A percentile compares a stretch with the other conserved stretches of the same genome.
Evolutionary conservation across 2,797 vertebrate species (phyloP).

Genomic region (Lacerta bilineata): DNA sequence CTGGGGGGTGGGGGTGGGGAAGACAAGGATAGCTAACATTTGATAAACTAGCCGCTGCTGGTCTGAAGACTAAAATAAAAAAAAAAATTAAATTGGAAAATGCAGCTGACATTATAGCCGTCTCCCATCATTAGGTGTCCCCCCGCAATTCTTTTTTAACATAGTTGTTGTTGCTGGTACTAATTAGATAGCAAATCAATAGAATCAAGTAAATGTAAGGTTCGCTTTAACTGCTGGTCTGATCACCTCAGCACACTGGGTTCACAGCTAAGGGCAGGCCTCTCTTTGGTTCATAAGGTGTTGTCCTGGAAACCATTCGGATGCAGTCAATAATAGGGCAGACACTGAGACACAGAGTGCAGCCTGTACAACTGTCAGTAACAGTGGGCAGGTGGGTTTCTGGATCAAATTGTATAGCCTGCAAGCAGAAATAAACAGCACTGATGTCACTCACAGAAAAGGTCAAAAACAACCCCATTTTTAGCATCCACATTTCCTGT

Average conservation of each 20-base stretch:
- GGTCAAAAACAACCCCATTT: conserved; percentile 63
- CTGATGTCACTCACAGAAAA: conserved; percentile 53
- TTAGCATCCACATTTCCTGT: conserved; percentile 47
- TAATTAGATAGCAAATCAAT: conserved; percentile 78
- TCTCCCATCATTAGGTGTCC: conserved; percentile 18
- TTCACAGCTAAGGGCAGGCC: conserved; percentile 87
- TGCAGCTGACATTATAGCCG: conserved; percentile 67
- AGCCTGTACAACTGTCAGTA: conserved; percentile 92
- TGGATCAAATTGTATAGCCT: conserved; percentile 93
- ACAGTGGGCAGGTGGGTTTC: conserved; percentile 90
- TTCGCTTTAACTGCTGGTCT: conserved; percentile 49
- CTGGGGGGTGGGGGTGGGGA: conserved; percentile 44
- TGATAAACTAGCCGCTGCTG: conserved; percentile 56
- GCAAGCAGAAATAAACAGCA: conserved; percentile 73
- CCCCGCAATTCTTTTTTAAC: conserved; percentile 53
- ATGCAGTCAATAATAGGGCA: conserved; percentile 97
- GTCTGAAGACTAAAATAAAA: conserved; percentile 53
- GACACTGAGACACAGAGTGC: conserved; percentile 92
- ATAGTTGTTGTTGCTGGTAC: conserved; percentile 70
- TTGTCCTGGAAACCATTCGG: conserved; percentile 91
- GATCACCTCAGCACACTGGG: conserved; percentile 77
- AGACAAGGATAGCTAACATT: conserved; percentile 58
- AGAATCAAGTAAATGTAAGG: conserved; percentile 59
- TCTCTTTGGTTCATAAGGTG: conserved; percentile 87
- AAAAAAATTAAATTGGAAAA: conserved; percentile 73